A percentile compares a stretch with the other conserved stretches of the same genome.
Conservation (phyloP, 2,113 vertebrate genomes). For the Hirundichthys speculiger region DNA sequence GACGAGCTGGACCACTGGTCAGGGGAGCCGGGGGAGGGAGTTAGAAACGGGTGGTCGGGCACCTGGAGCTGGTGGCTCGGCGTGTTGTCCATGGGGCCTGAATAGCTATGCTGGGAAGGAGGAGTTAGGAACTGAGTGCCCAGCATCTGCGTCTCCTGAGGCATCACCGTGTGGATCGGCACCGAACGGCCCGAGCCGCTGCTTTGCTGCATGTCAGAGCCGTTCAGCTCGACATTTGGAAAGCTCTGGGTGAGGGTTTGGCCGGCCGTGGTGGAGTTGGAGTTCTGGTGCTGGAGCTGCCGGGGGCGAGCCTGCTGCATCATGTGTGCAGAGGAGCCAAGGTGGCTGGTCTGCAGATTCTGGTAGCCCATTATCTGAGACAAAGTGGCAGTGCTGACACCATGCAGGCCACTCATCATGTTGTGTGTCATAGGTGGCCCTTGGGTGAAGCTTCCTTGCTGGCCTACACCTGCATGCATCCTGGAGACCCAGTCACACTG, state of each 20-base stretch:
- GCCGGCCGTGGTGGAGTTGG: constrained; percentile 70
- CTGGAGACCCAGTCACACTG: constrained; percentile 92
- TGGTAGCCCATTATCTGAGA: constrained; percentile 95
- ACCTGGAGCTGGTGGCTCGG: constrained; percentile 95
- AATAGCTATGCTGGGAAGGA: constrained; percentile 96
- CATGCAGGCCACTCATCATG: constrained; percentile 85
- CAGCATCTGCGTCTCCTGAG: constrained; percentile 89
- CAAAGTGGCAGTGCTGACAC: constrained; percentile 82
- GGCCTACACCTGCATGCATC: constrained; percentile 86
- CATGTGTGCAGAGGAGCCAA: constrained; percentile 85
- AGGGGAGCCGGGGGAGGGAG: constrained; percentile 94
- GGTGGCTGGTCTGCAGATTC: constrained; percentile 83
- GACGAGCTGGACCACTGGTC: constrained; percentile 99
- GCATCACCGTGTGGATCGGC: constrained; percentile 87
- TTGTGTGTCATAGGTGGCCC: constrained; percentile 78
- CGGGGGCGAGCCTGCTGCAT: constrained; percentile 77
- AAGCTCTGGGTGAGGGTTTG: constrained; percentile 81
- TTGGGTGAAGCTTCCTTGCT: constrained; percentile 77
- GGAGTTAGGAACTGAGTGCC: constrained; percentile 95
- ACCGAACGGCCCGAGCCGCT: constrained; percentile 74
- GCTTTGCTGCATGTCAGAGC: constrained; percentile 86
- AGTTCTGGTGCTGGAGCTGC: constrained; percentile 84
- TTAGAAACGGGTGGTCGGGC: constrained; percentile 96
- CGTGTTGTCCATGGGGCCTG: constrained; percentile 92
- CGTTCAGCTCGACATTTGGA: constrained; percentile 84